Evolutionary conservation across 2,797 vertebrate species (phyloP).

Genomic region (Psittacula echo): DNA sequence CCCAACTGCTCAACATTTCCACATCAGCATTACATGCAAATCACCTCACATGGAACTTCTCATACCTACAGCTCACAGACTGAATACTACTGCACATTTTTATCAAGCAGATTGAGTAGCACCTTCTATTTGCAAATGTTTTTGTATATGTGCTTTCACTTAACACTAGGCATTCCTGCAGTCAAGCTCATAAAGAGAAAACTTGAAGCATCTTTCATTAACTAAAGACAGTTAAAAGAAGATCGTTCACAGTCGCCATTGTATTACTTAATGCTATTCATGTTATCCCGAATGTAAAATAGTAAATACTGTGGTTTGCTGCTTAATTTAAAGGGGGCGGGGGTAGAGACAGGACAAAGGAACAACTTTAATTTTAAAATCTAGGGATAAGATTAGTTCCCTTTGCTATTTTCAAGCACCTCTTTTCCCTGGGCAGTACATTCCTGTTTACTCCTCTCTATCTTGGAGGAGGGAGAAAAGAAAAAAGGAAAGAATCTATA

Average conservation of each 20-base stretch:
- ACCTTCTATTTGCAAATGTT: neutral
- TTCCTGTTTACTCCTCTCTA: constrained; percentile 2
- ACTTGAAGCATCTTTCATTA: neutral
- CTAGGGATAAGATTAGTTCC: neutral
- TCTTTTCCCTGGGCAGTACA: constrained; percentile 24
- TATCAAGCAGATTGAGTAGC: neutral
- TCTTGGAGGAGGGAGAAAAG: neutral
- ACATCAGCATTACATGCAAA: neutral
- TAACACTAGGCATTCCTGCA: neutral
- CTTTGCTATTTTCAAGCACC: neutral
- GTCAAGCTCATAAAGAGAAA: neutral
- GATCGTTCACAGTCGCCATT: neutral
- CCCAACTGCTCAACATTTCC: neutral
- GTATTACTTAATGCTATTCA: neutral
- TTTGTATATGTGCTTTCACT: rapidly evolving
- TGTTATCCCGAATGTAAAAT: neutral
- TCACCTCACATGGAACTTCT: neutral
- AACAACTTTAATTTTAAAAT: neutral
- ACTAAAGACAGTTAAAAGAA: neutral
- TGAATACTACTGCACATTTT: neutral
- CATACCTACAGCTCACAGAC: neutral
- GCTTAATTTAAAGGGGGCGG: neutral
- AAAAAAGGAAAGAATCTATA: neutral
- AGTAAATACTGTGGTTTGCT: neutral
- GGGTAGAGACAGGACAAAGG: neutral